Evolutionary conservation across 2,888 invertebrate species (phyloP).

Genomic region (Agrotis segetum): DNA sequence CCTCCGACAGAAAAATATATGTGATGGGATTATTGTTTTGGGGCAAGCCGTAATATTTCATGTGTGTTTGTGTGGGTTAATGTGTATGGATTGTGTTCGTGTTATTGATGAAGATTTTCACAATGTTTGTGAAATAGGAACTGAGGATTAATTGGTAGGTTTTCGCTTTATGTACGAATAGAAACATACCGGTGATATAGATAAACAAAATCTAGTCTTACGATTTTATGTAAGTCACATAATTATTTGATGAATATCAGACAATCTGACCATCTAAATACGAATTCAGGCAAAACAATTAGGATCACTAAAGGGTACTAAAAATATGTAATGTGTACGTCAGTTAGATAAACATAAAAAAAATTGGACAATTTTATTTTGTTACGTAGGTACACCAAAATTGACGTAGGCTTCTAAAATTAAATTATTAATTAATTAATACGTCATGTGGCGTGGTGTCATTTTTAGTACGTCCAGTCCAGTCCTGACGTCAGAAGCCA

Average conservation of each 20-base stretch:
- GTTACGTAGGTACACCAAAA: too few species aligned
- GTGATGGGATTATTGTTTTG: conserved; percentile 58
- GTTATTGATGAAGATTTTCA: conserved; percentile 35
- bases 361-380: too few species aligned
- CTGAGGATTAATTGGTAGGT: neutral
- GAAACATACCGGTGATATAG: neutral
- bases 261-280: neutral
- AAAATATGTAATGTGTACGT: too few species aligned
- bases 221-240: neutral
- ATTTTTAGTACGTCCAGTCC: too few species aligned
- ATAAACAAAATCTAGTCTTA: neutral
- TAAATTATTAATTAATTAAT: too few species aligned
- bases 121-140: neutral
- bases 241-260: neutral
- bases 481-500: too few species aligned
- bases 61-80: conserved; percentile 37
- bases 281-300: too few species aligned
- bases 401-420: too few species aligned
- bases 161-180: neutral
- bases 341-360: too few species aligned
- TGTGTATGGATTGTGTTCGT: conserved; percentile 33
- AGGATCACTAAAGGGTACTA: too few species aligned
- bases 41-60: conserved; percentile 51
- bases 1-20: conserved; percentile 56
- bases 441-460: too few species aligned